Percentiles rank a stretch among this genome's conserved stretches.
Evolutionary conservation across 2,797 vertebrate genomes (phyloP).

Genomic region (Neosilurus hyrtlii): DNA sequence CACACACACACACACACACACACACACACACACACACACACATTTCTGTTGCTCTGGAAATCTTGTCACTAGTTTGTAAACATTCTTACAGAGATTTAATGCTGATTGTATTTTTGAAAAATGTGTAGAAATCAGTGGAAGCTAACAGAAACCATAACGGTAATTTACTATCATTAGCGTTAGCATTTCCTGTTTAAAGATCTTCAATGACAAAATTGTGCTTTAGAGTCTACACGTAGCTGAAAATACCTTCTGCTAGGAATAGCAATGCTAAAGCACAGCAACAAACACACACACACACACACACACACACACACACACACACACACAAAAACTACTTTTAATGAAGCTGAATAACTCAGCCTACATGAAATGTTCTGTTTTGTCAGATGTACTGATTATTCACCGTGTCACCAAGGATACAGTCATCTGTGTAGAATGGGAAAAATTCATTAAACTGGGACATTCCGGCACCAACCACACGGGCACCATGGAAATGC

Average conservation of each 20-base stretch:
- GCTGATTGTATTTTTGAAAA: neutral
- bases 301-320: conserved; percentile 49
- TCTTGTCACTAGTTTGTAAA: neutral
- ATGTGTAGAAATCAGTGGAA: neutral
- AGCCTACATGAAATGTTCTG: conserved; percentile 54
- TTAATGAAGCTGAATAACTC: conserved; percentile 70
- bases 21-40: neutral
- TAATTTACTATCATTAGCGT: neutral
- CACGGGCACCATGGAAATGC: conserved; percentile 2
- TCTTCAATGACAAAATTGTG: neutral
- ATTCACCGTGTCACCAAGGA: conserved; percentile 51
- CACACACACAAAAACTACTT: conserved; percentile 66
- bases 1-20: too few species aligned
- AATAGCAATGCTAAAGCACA: conserved; percentile 31
- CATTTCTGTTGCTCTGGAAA: neutral
- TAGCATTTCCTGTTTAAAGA: neutral
- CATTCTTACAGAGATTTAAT: neutral
- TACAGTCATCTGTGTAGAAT: neutral
- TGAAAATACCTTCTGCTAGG: conserved; percentile 29
- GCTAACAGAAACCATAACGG: neutral
- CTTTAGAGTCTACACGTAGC: neutral
- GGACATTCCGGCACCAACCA: neutral
- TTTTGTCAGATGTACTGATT: conserved; percentile 58
- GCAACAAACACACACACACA: conserved; percentile 50
- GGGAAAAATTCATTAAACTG: neutral